Evolutionary conservation across 2,113 vertebrate species (phyloP).

Genomic region (Muscicapa adusta): DNA sequence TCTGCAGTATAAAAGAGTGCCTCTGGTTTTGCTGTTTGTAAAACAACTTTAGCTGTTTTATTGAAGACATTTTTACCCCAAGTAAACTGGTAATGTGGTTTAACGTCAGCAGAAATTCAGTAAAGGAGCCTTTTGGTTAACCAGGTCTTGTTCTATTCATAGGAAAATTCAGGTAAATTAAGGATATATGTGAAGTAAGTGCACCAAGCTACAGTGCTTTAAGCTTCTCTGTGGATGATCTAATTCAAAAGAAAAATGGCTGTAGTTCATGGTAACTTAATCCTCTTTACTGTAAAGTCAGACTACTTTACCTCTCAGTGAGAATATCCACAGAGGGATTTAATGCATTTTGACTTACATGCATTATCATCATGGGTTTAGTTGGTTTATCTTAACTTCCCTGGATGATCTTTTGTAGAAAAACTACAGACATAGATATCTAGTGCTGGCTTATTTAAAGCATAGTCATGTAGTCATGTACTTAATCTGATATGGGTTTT

Average conservation of each 20-base stretch:
- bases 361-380: background rate
- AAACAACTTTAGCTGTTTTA: background rate
- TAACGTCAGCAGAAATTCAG: background rate
- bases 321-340: background rate
- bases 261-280: conserved; percentile 41
- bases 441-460: background rate
- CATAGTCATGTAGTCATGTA: background rate
- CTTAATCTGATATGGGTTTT: background rate
- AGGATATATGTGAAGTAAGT: background rate
- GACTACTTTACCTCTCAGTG: background rate
- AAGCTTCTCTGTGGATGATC: conserved; percentile 23
- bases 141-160: background rate
- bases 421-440: background rate
- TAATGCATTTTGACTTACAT: conserved; percentile 22
- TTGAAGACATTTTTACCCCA: background rate
- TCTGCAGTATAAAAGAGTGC: background rate
- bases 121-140: background rate
- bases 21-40: background rate
- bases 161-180: background rate
- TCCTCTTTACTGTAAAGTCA: conserved; percentile 34
- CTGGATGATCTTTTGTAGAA: background rate
- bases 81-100: background rate
- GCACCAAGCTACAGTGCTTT: background rate
- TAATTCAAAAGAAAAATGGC: conserved; percentile 31
- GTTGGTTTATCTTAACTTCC: conserved; percentile 16